Conservation (phyloP, 2,797 vertebrate species). For the Centroberyx gerrardi region DNA sequence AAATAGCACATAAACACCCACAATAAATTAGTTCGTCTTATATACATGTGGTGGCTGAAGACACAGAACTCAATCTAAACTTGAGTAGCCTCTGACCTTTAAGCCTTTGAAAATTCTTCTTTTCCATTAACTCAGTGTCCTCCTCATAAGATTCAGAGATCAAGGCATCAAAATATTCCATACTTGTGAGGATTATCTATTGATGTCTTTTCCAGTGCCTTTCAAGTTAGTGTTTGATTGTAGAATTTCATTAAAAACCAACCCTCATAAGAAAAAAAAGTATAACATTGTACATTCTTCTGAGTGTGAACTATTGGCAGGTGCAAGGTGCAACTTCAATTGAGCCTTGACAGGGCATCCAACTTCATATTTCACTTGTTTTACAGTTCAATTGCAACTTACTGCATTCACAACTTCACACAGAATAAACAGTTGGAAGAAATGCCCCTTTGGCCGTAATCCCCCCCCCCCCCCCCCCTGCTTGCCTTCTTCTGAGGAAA, state of each 20-base stretch:
- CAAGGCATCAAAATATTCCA: background rate
- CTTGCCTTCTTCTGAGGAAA: conserved; percentile 41
- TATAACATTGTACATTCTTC: background rate
- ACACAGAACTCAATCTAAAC: background rate
- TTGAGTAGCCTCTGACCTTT: background rate
- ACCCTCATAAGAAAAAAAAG: background rate
- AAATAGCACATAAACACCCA: conserved; percentile 8
- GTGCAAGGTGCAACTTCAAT: background rate
- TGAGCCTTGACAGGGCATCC: background rate
- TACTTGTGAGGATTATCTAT: background rate
- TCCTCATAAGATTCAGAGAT: background rate
- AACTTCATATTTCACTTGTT: conserved; percentile 14
- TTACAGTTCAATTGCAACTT: conserved; percentile 1
- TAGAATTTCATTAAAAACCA: background rate
- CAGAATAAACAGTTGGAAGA: conserved; percentile 7
- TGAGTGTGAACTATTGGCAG: background rate
- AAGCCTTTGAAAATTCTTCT: conserved; percentile 6
- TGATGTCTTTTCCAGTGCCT: background rate
- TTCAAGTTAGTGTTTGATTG: background rate
- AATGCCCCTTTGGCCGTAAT: conserved; percentile 2
- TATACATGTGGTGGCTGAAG: background rate
- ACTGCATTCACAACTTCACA: background rate
- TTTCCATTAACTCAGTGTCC: background rate
- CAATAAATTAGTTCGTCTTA: background rate
- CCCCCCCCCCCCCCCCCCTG: background rate